Base-by-base conservation (phyloP, 2,113 vertebrate species). In the Aptenodytes forsteri region DNA sequence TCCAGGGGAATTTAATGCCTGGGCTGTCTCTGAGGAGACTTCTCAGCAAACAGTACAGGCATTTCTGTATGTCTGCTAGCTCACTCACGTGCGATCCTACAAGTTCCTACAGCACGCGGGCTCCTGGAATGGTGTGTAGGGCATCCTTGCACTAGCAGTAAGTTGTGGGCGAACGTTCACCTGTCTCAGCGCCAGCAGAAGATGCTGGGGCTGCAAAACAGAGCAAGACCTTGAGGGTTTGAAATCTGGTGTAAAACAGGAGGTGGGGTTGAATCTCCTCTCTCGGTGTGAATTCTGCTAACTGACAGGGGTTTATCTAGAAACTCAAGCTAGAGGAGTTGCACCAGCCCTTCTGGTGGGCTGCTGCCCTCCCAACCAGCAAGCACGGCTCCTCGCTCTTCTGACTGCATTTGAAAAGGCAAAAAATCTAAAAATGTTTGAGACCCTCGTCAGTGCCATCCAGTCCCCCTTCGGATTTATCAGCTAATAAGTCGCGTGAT, bases 21-120 rank as follows among this genome's bases (percentile, higher is more conserved):
- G 77, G 69, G 69, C 65, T 83, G 93, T 93, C 93, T 92, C 91
- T 87, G 75, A 95, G 87, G 91, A 79, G 89, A 59, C 89, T 81
- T 12, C 61, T 78, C 56, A 19, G 94, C 83, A 38, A 83, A 25
- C 65, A n/a, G 72, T 3, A 6, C 38, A 15, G 50, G 83, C 47
- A 2, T 80, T 89, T 55, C 44, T 71, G n/a, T 36, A 5, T 2
- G 11, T 30, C 83, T 46, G 73, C 78, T 50, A 6, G 22, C 87
- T 93, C 69, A 3, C 29, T 34, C 6, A 1, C 36, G 0, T 10
- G 32, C 5, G 20, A 52, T 67, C 59, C 65, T 9, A 4, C n/a
- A 3, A 13, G 30, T 47, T 9, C 65, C 81, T 18, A 3, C 34
- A 19, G 87, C 87, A 6, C 64, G 16, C 0, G 9, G 78, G 56